phyloP scores from a whole-genome alignment of 2,113 vertebrate genomes.

The Stegastes partitus region DNA sequence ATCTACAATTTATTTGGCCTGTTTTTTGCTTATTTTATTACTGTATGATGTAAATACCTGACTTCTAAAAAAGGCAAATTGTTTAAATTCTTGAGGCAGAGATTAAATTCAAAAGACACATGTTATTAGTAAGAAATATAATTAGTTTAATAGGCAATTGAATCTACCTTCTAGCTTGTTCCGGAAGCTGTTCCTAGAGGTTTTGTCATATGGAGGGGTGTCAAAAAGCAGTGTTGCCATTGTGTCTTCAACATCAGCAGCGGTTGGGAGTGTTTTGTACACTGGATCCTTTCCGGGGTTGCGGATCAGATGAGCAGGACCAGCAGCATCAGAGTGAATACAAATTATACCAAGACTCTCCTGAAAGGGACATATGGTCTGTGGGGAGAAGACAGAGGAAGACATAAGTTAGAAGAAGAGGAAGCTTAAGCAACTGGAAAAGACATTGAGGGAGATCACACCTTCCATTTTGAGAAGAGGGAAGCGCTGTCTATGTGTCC shows the following conservation, averaged over 20 bases:
- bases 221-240: constrained; percentile 5
- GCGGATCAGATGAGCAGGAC: constrained; percentile 15
- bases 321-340: background rate
- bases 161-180: constrained; percentile 28
- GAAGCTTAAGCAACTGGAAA: background rate
- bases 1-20: background rate
- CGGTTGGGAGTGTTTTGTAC: constrained; percentile 14
- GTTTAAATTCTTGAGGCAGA: background rate
- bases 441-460: constrained; percentile 14
- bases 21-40: background rate
- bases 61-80: background rate
- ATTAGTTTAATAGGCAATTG: background rate
- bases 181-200: constrained; percentile 26
- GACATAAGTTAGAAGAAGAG: background rate
- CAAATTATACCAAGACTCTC: constrained; percentile 30
- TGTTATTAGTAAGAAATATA: too few species aligned
- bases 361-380: constrained; percentile 50
- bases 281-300: constrained; percentile 29
- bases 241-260: background rate
- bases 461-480: constrained; percentile 57
- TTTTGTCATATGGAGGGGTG: constrained; percentile 20
- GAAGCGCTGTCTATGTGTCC: constrained; percentile 43
- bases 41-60: background rate
- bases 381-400: background rate
- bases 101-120: too few species aligned